phyloP scores from a whole-genome alignment of 2,113 vertebrate genomes.

The Aphelocoma coerulescens region DNA sequence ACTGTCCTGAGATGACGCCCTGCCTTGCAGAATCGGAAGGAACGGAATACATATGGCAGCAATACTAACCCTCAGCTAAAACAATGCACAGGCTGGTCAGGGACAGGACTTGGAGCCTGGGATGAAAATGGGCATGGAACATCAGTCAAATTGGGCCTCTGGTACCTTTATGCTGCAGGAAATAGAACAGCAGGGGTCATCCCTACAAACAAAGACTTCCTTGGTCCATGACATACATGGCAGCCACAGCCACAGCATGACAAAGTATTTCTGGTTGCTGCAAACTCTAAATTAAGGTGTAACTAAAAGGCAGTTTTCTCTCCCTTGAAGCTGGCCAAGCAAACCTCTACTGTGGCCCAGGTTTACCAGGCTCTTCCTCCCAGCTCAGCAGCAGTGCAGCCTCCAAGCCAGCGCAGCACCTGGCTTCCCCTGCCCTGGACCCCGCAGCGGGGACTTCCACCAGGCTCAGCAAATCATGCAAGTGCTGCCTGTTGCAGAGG shows the following conservation, averaged over 20 bases:
- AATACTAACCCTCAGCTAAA: background rate
- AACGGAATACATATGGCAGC: background rate
- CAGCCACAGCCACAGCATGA: background rate
- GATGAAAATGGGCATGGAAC: background rate
- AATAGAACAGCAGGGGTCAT: background rate
- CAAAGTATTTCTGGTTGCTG: background rate
- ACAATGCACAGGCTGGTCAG: background rate
- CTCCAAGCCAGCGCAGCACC: fast-evolving
- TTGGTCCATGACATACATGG: fast-evolving
- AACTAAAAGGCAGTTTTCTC: background rate
- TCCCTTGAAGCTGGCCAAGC: background rate
- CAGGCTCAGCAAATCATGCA: fast-evolving
- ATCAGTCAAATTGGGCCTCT: background rate
- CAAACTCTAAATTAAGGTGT: background rate
- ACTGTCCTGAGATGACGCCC: background rate
- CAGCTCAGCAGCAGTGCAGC: background rate
- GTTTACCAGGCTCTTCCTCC: background rate
- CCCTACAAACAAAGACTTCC: background rate
- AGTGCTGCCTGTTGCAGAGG: background rate
- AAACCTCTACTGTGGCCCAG: background rate
- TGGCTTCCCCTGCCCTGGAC: background rate
- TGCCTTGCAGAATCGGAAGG: background rate
- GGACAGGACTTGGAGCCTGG: fast-evolving
- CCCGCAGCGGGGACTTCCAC: fast-evolving
- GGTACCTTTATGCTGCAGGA: background rate